Percentiles rank a stretch among this genome's conserved stretches.
Conservation (phyloP, 2,888 invertebrate species). For the Cataglyphis rosenhaueri region DNA sequence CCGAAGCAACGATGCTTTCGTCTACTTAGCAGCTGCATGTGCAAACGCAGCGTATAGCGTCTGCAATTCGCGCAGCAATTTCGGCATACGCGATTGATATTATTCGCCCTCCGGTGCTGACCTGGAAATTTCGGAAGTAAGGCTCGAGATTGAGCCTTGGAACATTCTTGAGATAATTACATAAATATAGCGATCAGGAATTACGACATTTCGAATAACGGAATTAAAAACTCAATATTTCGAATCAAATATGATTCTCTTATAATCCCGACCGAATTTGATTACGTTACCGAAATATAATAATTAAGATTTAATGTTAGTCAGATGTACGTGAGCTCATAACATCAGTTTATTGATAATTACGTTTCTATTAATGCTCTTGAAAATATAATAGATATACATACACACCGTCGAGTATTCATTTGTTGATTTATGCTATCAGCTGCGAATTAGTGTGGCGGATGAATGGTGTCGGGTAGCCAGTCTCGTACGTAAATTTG, state of each 20-base stretch:
- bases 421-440: slow-evolving; percentile 43
- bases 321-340: not conserved
- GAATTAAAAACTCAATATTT: not conserved
- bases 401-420: slow-evolving; percentile 2
- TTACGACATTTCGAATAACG: not conserved
- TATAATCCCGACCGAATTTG: not conserved
- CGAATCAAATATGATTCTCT: not conserved
- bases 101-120: not conserved
- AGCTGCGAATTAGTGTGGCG: slow-evolving; percentile 45
- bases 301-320: not conserved
- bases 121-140: not conserved
- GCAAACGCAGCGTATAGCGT: slow-evolving; percentile 36
- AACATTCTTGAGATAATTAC: not conserved
- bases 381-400: slow-evolving; percentile 12
- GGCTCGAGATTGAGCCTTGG: not conserved
- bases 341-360: slow-evolving; percentile 14
- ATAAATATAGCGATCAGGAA: not conserved
- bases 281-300: not conserved
- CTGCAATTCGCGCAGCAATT: slow-evolving; percentile 21
- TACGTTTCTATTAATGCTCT: not conserved
- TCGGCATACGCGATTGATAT: slow-evolving; percentile 14
- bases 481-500: slow-evolving; percentile 59
- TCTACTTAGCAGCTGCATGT: slow-evolving; percentile 45
- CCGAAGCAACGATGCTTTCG: slow-evolving; percentile 43
- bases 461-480: slow-evolving; percentile 32